These are phyloP conservation scores for Guaruba guarouba DNA, from an alignment of 2,113 vertebrate genomes.

Conservation along the genomic window DNA sequence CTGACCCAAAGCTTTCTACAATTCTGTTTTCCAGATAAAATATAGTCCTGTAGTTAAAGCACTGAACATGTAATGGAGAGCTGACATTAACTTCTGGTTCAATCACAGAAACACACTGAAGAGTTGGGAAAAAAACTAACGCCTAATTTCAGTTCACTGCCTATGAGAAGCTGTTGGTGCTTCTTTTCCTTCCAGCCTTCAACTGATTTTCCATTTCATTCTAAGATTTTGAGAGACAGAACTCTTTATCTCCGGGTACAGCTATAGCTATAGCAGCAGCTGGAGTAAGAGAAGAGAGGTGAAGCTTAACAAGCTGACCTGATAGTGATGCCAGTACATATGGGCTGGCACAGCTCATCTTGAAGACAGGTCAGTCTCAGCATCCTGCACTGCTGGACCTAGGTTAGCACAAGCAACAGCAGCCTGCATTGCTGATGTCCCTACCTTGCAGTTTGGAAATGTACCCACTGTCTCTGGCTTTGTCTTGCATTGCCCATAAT, in stretches of 20 bases:
- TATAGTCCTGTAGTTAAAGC: no score
- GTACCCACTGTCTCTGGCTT: background rate
- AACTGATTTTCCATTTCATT: background rate
- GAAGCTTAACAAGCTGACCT: background rate
- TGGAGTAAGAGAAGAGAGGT: background rate
- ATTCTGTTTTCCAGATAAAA: background rate
- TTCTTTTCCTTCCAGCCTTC: background rate
- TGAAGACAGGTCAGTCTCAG: background rate
- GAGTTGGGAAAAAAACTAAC: background rate
- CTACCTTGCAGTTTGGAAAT: background rate
- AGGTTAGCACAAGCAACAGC: background rate
- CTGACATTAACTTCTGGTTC: background rate
- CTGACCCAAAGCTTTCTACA: background rate
- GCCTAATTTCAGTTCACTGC: background rate
- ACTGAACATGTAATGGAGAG: no score
- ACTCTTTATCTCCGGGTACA: background rate
- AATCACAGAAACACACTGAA: background rate
- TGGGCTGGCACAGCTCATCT: background rate
- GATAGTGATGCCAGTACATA: background rate
- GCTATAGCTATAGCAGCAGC: background rate
- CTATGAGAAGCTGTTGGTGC: background rate
- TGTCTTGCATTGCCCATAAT: background rate
- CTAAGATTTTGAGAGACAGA: background rate
- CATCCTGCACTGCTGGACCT: background rate
- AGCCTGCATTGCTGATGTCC: rapidly evolving